Evolutionary conservation across 1,140 invertebrate species (phyloP).

Genomic region (Trissolcus basalis): DNA sequence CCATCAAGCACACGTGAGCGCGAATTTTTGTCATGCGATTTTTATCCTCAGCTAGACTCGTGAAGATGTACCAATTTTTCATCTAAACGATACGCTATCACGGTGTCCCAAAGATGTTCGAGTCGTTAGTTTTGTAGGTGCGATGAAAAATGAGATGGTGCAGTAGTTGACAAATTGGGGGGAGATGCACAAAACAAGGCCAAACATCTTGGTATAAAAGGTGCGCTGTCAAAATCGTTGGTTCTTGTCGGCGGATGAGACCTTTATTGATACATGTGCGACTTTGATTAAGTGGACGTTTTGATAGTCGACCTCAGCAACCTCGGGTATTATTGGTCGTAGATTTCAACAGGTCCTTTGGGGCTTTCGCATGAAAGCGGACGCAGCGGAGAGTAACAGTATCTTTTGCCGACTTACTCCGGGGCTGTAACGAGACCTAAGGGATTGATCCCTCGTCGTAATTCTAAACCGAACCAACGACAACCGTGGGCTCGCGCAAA

Average conservation of each 20-base stretch:
- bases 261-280: neutral
- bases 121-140: too few relatives aligned
- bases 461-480: slow-evolving; percentile 43
- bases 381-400: neutral
- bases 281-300: slow-evolving; percentile 8
- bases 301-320: neutral
- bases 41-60: neutral
- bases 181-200: too few relatives aligned
- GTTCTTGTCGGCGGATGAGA: too few relatives aligned
- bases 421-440: slow-evolving; percentile 5
- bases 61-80: too few relatives aligned
- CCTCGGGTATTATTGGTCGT: slow-evolving; percentile 20
- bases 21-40: neutral
- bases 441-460: slow-evolving; percentile 9
- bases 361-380: slow-evolving; percentile 13
- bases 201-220: too few relatives aligned
- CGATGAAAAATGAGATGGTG: too few relatives aligned
- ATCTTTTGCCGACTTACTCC: neutral
- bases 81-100: too few relatives aligned
- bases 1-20: too few relatives aligned
- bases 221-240: too few relatives aligned
- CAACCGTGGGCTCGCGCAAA: slow-evolving; percentile 65
- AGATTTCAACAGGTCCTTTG: slow-evolving; percentile 31
- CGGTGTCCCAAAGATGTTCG: too few relatives aligned
- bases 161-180: too few relatives aligned